These are phyloP conservation scores for Numenius arquata DNA, from an alignment of 2,113 vertebrate genomes.

Conservation along the genomic window DNA sequence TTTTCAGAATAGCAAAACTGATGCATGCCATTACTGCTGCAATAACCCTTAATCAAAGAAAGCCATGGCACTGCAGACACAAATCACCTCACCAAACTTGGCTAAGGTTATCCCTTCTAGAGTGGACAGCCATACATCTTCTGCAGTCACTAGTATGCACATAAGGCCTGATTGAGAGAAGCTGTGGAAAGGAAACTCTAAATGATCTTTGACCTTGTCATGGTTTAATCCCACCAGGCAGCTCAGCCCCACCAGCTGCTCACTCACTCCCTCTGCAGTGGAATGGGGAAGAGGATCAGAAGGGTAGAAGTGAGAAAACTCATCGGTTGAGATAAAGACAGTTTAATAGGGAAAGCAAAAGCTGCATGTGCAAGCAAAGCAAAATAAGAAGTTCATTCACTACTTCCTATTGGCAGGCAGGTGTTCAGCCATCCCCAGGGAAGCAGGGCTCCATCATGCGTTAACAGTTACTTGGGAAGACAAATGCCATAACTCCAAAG, in stretches of 20 bases:
- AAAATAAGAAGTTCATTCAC: background rate
- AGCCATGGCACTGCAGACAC: background rate
- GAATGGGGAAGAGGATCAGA: background rate
- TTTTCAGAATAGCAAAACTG: background rate
- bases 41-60: background rate
- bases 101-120: background rate
- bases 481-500: rapidly evolving
- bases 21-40: background rate
- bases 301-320: background rate
- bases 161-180: background rate
- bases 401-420: background rate
- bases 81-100: background rate
- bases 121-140: background rate
- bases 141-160: background rate
- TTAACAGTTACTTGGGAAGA: background rate
- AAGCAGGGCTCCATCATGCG: rapidly evolving
- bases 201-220: background rate
- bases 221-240: background rate
- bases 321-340: background rate
- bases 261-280: too few relatives aligned
- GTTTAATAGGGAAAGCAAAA: background rate
- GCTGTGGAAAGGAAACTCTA: background rate
- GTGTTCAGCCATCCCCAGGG: background rate
- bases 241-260: background rate
- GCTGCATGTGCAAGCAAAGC: background rate